Evolutionary conservation across 2,888 invertebrate species (phyloP).

Genomic region (Imbricaverruca yamaguchii): DNA sequence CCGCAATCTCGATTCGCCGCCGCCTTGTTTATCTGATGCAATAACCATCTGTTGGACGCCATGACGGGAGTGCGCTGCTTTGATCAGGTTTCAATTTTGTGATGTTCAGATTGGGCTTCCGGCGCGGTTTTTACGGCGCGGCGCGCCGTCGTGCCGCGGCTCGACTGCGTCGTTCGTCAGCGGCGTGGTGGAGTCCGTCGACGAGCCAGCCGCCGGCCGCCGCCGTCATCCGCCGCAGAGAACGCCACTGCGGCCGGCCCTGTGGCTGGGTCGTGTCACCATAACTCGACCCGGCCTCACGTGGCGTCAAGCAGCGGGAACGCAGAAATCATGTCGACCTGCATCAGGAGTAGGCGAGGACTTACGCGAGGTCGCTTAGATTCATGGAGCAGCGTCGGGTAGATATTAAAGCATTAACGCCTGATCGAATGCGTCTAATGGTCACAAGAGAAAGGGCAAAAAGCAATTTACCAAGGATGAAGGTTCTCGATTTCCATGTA

Average conservation of each 20-base stretch:
- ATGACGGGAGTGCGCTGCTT: not conserved
- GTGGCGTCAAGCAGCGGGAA: too few relatives aligned
- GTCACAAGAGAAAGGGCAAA: too few relatives aligned
- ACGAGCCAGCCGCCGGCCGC: not conserved
- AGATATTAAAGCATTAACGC: too few relatives aligned
- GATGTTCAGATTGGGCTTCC: not conserved
- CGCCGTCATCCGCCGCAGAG: not conserved
- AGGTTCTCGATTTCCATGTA: too few relatives aligned
- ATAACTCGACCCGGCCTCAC: not conserved
- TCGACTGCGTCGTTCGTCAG: not conserved
- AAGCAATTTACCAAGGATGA: too few relatives aligned
- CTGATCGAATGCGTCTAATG: too few relatives aligned
- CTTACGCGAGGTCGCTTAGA: too few relatives aligned
- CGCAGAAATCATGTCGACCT: too few relatives aligned
- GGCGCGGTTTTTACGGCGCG: not conserved
- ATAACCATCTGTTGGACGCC: not conserved
- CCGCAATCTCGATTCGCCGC: not conserved
- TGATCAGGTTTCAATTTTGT: slow-evolving; percentile 15
- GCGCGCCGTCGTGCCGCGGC: not conserved
- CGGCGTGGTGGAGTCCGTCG: not conserved
- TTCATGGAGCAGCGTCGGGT: too few relatives aligned
- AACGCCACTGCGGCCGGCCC: too few relatives aligned
- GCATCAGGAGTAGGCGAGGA: too few relatives aligned
- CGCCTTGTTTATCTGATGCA: not conserved
- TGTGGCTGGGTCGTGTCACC: not conserved